Conservation (phyloP, 2,888 invertebrate species). For the Teleiodes luculella region DNA sequence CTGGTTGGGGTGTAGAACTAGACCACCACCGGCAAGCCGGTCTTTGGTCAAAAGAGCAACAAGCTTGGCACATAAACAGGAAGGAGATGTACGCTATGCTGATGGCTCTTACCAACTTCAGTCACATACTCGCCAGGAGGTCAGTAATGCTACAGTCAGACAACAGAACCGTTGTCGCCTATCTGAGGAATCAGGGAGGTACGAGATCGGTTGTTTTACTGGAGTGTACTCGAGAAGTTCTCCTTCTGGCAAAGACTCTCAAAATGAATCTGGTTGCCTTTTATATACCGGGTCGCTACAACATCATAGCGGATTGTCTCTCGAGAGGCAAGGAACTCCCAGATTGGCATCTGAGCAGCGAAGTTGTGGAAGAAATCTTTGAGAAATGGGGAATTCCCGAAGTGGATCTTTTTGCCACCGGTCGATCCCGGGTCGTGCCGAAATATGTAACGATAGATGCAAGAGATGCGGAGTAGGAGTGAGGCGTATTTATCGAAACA, state of each 20-base stretch:
- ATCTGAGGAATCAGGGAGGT: constrained; percentile 27
- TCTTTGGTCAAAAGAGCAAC: constrained; percentile 20
- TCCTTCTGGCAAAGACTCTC: background rate
- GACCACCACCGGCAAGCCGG: constrained; percentile 7
- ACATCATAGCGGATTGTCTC: constrained; percentile 25
- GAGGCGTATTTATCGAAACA: too few species aligned
- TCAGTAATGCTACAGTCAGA: constrained; percentile 26
- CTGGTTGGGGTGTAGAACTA: constrained; percentile 26
- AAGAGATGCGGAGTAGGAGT: too few species aligned
- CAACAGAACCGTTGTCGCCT: constrained; percentile 27
- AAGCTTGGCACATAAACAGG: constrained; percentile 27
- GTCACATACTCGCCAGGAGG: background rate
- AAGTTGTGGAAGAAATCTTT: background rate
- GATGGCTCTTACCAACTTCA: constrained; percentile 1
- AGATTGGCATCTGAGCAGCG: constrained; percentile 24
- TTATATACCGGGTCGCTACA: constrained; percentile 30
- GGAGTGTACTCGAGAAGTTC: background rate
- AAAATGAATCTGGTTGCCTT: constrained; percentile 13
- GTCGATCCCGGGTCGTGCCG: constrained; percentile 11
- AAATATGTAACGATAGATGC: constrained; percentile 13
- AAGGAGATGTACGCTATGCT: constrained; percentile 27
- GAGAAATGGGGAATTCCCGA: constrained; percentile 11
- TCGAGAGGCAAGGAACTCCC: constrained; percentile 20
- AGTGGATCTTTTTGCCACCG: constrained; percentile 20
- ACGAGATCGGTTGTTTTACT: constrained; percentile 8